Evolutionary conservation across 2,113 vertebrate genomes (phyloP).

Genomic region (Oreochromis tanganicae): DNA sequence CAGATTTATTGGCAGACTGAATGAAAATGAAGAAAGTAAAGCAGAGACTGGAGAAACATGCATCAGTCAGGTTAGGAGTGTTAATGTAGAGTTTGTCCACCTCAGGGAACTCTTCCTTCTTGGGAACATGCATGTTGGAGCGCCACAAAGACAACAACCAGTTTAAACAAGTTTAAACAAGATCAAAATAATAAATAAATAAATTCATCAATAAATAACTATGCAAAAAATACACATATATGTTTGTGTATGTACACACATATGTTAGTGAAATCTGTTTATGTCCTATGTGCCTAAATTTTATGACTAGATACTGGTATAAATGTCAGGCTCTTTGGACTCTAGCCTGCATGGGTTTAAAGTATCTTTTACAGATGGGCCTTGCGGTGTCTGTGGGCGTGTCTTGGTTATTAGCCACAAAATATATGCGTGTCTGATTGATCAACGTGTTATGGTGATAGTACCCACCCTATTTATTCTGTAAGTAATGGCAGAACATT

Average conservation of each 20-base stretch:
- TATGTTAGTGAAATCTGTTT: neutral
- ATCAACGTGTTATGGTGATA: neutral
- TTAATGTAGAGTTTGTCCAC: neutral
- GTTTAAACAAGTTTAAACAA: neutral
- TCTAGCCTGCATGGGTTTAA: neutral
- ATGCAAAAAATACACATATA: neutral
- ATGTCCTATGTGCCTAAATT: neutral
- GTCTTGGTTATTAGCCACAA: neutral
- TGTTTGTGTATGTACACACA: neutral
- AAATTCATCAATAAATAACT: neutral
- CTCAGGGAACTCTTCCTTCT: neutral
- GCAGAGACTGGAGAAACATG: neutral
- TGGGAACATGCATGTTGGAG: neutral
- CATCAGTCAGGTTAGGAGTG: neutral
- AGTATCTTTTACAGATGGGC: neutral
- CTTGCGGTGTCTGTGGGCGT: neutral
- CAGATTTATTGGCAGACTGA: neutral
- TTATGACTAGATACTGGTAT: neutral
- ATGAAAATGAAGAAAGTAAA: neutral
- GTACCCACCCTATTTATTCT: accelerated
- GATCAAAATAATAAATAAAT: neutral
- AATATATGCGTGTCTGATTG: neutral
- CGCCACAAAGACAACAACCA: neutral
- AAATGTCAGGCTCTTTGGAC: neutral
- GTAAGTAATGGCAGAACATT: neutral